A percentile compares a stretch with the other conserved stretches of the same genome.
Evolutionary conservation across 2,888 invertebrate genomes (phyloP).

Genomic region (Bellardia pandia): DNA sequence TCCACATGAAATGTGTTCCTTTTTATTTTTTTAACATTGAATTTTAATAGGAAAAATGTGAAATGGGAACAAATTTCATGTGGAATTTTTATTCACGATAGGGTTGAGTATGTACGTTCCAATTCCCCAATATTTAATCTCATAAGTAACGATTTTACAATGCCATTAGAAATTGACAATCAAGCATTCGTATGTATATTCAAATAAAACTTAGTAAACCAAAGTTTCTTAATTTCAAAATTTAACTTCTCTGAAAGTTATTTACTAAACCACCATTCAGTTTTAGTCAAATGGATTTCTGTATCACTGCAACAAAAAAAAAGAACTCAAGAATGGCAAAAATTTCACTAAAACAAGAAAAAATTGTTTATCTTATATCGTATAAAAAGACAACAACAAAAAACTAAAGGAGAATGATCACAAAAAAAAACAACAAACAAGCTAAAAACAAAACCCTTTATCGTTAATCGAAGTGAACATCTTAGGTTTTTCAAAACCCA

Average conservation of each 20-base stretch:
- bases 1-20: too few species aligned
- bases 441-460: conserved; percentile 56
- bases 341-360: conserved; percentile 52
- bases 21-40: too few species aligned
- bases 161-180: too few species aligned
- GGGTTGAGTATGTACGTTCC: too few species aligned
- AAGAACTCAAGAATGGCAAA: conserved; percentile 56
- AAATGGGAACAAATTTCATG: too few species aligned
- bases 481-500: conserved; percentile 69
- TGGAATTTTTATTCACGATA: too few species aligned
- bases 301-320: conserved; percentile 10
- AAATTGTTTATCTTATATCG: conserved; percentile 63
- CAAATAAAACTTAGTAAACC: background rate
- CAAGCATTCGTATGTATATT: too few species aligned
- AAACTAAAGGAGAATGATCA: background rate
- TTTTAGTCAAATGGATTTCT: conserved; percentile 34
- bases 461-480: conserved; percentile 68
- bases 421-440: conserved; percentile 16
- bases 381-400: conserved; percentile 59
- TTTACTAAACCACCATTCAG: conserved; percentile 20
- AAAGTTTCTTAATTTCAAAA: background rate
- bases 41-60: too few species aligned
- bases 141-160: too few species aligned
- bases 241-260: conserved; percentile 1
- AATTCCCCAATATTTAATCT: too few species aligned